Evolutionary conservation across 2,888 invertebrate genomes (phyloP), one percentile per base, ranked within the genome.

Genomic region (Apoderus coryli): DNA sequence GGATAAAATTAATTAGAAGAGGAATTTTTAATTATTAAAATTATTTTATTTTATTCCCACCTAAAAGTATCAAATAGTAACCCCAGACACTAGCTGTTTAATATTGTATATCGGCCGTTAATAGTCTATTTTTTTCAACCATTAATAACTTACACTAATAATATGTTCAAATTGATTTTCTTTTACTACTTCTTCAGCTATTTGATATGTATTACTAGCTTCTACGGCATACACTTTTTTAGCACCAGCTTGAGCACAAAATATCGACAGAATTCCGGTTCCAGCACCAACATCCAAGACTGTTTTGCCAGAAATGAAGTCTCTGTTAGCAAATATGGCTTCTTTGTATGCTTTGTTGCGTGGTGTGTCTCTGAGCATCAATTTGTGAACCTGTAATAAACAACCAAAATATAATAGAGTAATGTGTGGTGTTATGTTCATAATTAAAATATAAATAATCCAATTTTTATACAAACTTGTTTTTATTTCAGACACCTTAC

Each of bases 181-280:
- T 39, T 67, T 65, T 1, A 75, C 67, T 11, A 81, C 62, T 50
- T 75, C 64, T 37, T 67, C 58, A 2, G 79, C 72, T 28, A 79
- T 53, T 45, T 62, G 57, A 3, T 75, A 76, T 19, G 79, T 56
- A 39, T 71, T 65, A 46, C 80, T 81, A 2, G 82, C 85, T 66
- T 88, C 86, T 2, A 88, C 70, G 5, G 86, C 82, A 54, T 76
- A 85, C 0, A 89, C 89, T 54, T 76, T 75, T 33, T 68, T 70
- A 4, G 92, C 92, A n/a, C 92, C 92, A 15, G 85, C 89, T 57
- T 76, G 67, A 0, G 85, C 90, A 55, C 85, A 86, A 57, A 89
- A 86, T 47, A 90, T 62, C 2, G 90, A 88, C 14, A 95, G 59
- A 43, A 95, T 84, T 14, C 92, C 85, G 10, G 82, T 81, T 2